Percentiles rank a stretch among this genome's conserved stretches.
phyloP scores from a whole-genome alignment of 2,797 vertebrate genomes.

The Aplochiton taeniatus region DNA sequence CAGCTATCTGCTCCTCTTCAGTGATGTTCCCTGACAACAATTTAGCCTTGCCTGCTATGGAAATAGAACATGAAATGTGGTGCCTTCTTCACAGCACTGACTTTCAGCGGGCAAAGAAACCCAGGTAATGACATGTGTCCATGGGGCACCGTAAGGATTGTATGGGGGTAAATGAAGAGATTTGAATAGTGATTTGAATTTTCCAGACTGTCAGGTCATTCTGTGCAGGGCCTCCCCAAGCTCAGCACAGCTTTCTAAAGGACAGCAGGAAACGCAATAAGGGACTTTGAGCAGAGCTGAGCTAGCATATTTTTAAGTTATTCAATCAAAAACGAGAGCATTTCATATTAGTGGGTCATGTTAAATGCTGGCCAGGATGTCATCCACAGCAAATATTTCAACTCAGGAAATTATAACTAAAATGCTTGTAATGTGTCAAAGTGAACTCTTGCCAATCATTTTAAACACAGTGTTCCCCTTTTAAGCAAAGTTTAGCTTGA shows the following conservation, averaged over 20 bases:
- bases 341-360: slow-evolving; percentile 51
- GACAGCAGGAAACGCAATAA: slow-evolving; percentile 49
- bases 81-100: slow-evolving; percentile 55
- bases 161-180: slow-evolving; percentile 57
- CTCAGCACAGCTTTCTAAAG: slow-evolving; percentile 45
- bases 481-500: slow-evolving; percentile 21
- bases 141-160: slow-evolving; percentile 23
- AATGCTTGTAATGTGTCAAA: slow-evolving; percentile 51
- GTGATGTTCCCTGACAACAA: slow-evolving; percentile 57
- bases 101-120: slow-evolving; percentile 42
- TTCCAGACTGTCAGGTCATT: slow-evolving; percentile 38
- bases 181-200: slow-evolving; percentile 58
- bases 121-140: slow-evolving; percentile 57
- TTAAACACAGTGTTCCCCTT: slow-evolving; percentile 16
- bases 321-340: slow-evolving; percentile 70
- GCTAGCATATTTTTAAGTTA: slow-evolving; percentile 61
- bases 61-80: slow-evolving; percentile 50
- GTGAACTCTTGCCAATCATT: slow-evolving; percentile 41
- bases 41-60: slow-evolving; percentile 57
- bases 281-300: slow-evolving; percentile 47
- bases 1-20: slow-evolving; percentile 48
- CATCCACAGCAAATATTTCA: slow-evolving; percentile 52
- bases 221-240: slow-evolving; percentile 30
- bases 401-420: slow-evolving; percentile 50
- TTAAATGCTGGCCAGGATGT: slow-evolving; percentile 57